These are phyloP conservation scores for Molanna angustata DNA, from an alignment of 2,888 invertebrate species.

Conservation along the genomic window DNA sequence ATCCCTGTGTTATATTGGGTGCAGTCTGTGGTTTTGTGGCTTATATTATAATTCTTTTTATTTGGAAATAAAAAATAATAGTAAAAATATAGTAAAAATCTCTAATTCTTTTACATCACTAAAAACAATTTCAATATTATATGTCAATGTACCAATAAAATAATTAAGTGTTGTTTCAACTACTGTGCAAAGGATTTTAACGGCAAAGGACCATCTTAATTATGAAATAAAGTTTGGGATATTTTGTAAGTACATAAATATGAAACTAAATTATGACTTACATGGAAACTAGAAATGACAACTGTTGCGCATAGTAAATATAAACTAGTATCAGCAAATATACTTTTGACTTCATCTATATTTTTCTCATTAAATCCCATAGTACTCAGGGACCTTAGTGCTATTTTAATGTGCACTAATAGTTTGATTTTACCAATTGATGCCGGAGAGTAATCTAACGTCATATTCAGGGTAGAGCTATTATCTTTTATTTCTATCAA, in stretches of 20 bases:
- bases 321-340: slow-evolving; percentile 94
- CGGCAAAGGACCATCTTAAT: too few relatives aligned
- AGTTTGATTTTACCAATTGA: slow-evolving; percentile 77
- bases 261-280: slow-evolving; percentile 53
- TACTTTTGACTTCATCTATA: slow-evolving; percentile 93
- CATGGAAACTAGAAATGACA: slow-evolving; percentile 88
- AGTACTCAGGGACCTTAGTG: slow-evolving; percentile 66
- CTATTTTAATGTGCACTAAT: slow-evolving; percentile 72
- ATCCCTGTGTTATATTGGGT: too few relatives aligned
- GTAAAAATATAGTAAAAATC: too few relatives aligned
- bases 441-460: slow-evolving; percentile 70
- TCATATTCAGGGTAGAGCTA: slow-evolving; percentile 62
- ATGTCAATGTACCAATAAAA: too few relatives aligned
- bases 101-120: too few relatives aligned
- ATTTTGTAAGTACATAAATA: slow-evolving; percentile 3
- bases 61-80: too few relatives aligned
- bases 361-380: slow-evolving; percentile 91
- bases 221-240: neutral
- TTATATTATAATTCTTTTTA: too few relatives aligned
- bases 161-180: too few relatives aligned
- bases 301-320: slow-evolving; percentile 88
- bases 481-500: slow-evolving; percentile 64
- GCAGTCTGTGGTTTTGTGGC: too few relatives aligned
- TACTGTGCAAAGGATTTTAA: too few relatives aligned
- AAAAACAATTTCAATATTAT: too few relatives aligned